A percentile compares a stretch with the other conserved stretches of the same genome.
These are phyloP conservation scores for Apogon hyalosoma DNA, from an alignment of 2,797 vertebrate genomes.

Conservation along the genomic window DNA sequence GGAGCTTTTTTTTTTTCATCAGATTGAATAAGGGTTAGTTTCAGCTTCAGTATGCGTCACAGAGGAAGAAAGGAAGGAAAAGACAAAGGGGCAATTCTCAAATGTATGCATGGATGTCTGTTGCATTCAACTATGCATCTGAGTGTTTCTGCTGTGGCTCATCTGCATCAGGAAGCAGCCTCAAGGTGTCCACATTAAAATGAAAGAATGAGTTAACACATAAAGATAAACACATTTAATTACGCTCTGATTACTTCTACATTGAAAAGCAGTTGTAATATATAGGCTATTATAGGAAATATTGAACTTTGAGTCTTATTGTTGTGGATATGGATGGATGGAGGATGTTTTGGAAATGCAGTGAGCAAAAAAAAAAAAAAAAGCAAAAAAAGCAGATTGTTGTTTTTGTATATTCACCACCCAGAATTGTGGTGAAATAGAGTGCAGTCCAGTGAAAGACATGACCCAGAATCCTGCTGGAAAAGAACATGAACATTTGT, in stretches of 20 bases:
- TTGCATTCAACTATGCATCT: conserved; percentile 21
- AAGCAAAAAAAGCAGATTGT: conserved; percentile 3
- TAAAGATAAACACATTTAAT: conserved; percentile 45
- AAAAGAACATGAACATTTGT: neutral
- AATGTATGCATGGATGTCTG: conserved; percentile 16
- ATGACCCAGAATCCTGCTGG: neutral
- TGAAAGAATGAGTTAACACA: conserved; percentile 20
- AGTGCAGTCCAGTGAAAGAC: neutral
- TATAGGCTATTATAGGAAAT: conserved; percentile 46
- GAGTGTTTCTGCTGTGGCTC: conserved; percentile 14
- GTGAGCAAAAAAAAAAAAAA: conserved; percentile 12
- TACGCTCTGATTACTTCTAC: conserved; percentile 47
- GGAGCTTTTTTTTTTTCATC: conserved; percentile 29
- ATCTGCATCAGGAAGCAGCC: conserved; percentile 41
- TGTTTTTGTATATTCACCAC: conserved; percentile 21
- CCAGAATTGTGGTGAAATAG: neutral
- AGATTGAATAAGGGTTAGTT: conserved; percentile 45
- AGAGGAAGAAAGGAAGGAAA: conserved; percentile 17
- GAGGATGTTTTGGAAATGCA: conserved; percentile 34
- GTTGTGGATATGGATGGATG: conserved; percentile 33
- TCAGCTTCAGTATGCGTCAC: conserved; percentile 24
- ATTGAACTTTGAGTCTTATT: conserved; percentile 55
- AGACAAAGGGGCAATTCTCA: conserved; percentile 14
- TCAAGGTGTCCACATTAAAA: conserved; percentile 42
- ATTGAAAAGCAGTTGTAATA: conserved; percentile 35